phyloP scores from a whole-genome alignment of 2,888 invertebrate genomes.

The Hipparchia sbordonii region DNA sequence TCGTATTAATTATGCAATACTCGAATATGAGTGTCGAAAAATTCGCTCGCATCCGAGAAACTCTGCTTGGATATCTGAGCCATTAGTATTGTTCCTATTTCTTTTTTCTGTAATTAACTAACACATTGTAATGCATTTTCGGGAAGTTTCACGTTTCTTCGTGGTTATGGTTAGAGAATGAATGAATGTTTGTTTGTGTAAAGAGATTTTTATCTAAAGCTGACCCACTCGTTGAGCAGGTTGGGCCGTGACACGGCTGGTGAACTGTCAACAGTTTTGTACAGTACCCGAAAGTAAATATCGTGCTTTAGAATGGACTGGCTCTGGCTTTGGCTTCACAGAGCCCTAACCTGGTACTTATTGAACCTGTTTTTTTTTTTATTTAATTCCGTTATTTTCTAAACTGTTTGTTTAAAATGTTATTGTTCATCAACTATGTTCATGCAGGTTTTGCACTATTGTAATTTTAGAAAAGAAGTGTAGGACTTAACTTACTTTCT shows the following conservation, averaged over 20 bases:
- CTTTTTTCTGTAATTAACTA: not conserved
- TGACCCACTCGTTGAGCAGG: not conserved
- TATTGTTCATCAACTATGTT: not conserved
- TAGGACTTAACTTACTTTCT: not conserved
- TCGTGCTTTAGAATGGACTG: too few relatives aligned
- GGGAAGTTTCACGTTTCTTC: not conserved
- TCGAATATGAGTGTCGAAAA: too few relatives aligned
- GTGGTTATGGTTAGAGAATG: not conserved
- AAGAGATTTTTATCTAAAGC: not conserved
- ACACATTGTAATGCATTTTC: not conserved
- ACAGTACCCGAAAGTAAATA: too few relatives aligned
- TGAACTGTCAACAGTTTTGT: not conserved
- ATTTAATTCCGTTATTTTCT: not conserved
- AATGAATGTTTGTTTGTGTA: not conserved
- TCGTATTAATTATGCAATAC: too few relatives aligned
- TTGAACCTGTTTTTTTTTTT: too few relatives aligned
- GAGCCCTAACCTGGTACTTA: too few relatives aligned
- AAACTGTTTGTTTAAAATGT: not conserved
- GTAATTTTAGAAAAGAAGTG: too few relatives aligned
- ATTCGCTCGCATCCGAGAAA: too few relatives aligned
- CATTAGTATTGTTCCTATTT: constrained; percentile 3
- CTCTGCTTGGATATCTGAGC: too few relatives aligned
- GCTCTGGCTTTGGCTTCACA: too few relatives aligned
- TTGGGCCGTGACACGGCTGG: not conserved
- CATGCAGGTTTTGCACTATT: too few relatives aligned